Percentiles rank a stretch among this genome's conserved stretches.
Evolutionary conservation across 2,888 invertebrate species (phyloP).

Genomic region (Listrodromus nycthemerus): DNA sequence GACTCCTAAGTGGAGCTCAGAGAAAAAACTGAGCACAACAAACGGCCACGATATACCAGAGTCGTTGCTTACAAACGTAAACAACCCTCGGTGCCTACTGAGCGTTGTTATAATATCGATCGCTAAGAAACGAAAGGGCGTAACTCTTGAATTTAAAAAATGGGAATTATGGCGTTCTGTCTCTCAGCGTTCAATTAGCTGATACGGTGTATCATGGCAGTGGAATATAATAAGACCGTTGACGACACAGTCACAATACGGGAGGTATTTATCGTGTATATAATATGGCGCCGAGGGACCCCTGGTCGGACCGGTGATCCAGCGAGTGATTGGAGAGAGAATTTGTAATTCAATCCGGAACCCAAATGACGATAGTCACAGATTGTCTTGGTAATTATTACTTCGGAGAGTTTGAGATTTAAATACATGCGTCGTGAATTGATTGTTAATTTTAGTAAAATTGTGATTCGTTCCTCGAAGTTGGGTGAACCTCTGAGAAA

Average conservation of each 20-base stretch:
- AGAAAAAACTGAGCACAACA: conserved; percentile 29
- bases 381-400: conserved; percentile 7
- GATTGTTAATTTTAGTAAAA: neutral
- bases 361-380: conserved; percentile 1
- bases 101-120: neutral
- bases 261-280: conserved; percentile 24
- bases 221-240: conserved; percentile 20
- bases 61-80: conserved; percentile 20
- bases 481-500: conserved; percentile 42
- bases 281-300: neutral
- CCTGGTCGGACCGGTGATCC: conserved; percentile 11
- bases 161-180: too few species aligned
- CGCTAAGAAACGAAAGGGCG: too few species aligned
- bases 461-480: neutral
- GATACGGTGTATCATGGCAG: neutral
- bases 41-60: neutral
- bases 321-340: conserved; percentile 1
- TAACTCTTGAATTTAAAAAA: too few species aligned
- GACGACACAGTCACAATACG: conserved; percentile 37
- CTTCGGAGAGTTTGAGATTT: neutral
- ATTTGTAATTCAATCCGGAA: conserved; percentile 10
- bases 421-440: neutral
- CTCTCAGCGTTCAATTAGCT: neutral
- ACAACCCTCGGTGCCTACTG: neutral
- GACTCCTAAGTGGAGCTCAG: conserved; percentile 36